Evolutionary conservation across 2,113 vertebrate species (phyloP).

Genomic region (Polypterus bichir): DNA sequence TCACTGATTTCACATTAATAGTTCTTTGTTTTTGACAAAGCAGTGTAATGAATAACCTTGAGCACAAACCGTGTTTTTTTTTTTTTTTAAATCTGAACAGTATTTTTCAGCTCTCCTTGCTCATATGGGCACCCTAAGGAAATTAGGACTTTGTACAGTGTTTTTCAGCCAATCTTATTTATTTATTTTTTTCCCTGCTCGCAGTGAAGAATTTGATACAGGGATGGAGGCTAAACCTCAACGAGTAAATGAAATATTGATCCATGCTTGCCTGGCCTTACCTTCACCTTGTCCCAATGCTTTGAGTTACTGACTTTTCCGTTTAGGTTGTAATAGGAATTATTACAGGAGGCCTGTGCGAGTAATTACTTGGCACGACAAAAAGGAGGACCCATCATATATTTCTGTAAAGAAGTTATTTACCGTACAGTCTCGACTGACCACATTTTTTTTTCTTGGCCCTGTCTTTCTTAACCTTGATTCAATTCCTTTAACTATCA

Average conservation of each 20-base stretch:
- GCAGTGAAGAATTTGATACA: constrained; percentile 90
- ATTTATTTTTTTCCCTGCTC: constrained; percentile 50
- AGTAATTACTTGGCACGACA: constrained; percentile 95
- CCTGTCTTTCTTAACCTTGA: constrained; percentile 81
- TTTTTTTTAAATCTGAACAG: constrained; percentile 45
- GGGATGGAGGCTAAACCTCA: constrained; percentile 73
- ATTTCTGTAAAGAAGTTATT: constrained; percentile 89
- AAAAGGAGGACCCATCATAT: constrained; percentile 79
- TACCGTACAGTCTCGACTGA: constrained; percentile 66
- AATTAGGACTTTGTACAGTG: constrained; percentile 67
- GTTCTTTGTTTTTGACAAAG: constrained; percentile 60
- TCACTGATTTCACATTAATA: constrained; percentile 59
- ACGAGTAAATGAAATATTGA: constrained; percentile 99
- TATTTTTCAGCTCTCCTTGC: constrained; percentile 41
- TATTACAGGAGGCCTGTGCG: constrained; percentile 94
- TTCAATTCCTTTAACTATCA: constrained; percentile 85
- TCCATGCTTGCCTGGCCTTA: constrained; percentile 90
- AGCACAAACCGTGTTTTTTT: constrained; percentile 53
- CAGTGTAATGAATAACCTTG: constrained; percentile 75
- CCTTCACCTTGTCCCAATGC: constrained; percentile 97
- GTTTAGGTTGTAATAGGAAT: constrained; percentile 99
- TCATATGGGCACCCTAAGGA: constrained; percentile 67
- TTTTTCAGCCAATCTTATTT: constrained; percentile 82
- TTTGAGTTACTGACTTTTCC: constrained; percentile 97
- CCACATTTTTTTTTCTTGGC: constrained; percentile 51